These are phyloP conservation scores for Nomada hirtipes DNA, from an alignment of 2,888 invertebrate species.

Conservation along the genomic window DNA sequence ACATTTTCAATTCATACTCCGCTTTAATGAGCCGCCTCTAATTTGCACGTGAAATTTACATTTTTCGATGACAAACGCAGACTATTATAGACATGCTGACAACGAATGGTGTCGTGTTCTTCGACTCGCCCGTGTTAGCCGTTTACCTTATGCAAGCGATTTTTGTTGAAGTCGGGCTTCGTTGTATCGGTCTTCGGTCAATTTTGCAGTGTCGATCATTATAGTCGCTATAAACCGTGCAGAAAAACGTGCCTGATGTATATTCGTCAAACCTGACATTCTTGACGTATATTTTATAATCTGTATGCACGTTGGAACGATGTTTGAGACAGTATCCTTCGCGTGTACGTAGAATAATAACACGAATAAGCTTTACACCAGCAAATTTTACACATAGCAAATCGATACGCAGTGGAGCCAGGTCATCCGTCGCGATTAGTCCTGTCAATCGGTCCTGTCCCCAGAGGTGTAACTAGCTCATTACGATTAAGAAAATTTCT, in stretches of 20 bases:
- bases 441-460: neutral
- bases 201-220: slow-evolving; percentile 18
- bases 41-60: neutral
- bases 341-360: neutral
- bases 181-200: slow-evolving; percentile 4
- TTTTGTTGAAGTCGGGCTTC: slow-evolving; percentile 29
- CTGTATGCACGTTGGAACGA: neutral
- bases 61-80: neutral
- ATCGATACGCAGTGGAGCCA: slow-evolving; percentile 48
- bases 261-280: slow-evolving; percentile 15
- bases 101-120: slow-evolving; percentile 53
- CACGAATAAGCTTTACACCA: slow-evolving; percentile 36
- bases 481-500: slow-evolving; percentile 1
- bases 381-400: neutral
- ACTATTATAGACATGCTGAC: slow-evolving; percentile 51
- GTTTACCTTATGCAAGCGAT: slow-evolving; percentile 43
- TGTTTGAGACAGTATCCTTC: slow-evolving; percentile 17
- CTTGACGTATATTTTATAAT: slow-evolving; percentile 16
- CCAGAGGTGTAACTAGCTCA: neutral
- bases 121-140: slow-evolving; percentile 13
- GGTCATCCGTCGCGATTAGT: slow-evolving; percentile 18
- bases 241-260: neutral
- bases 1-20: neutral
- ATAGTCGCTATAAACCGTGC: neutral
- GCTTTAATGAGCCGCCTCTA: neutral